Conservation (phyloP, 2,888 invertebrate species). For the Aphodius sticticus region DNA sequence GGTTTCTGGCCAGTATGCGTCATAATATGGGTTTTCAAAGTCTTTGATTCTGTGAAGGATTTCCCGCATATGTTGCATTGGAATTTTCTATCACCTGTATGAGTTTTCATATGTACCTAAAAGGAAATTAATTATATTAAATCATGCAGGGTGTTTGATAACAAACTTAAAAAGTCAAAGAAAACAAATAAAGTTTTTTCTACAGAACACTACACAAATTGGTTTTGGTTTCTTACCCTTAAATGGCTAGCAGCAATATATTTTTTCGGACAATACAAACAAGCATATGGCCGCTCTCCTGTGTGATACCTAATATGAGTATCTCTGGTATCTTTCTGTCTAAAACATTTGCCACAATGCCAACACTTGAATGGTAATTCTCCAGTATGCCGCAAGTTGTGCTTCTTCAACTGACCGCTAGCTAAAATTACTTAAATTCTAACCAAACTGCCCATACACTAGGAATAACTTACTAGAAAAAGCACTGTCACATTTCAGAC, state of each 20-base stretch:
- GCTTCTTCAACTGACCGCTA: conserved; percentile 56
- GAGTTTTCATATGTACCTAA: conserved; percentile 54
- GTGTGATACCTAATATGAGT: conserved; percentile 58
- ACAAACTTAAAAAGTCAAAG: neutral
- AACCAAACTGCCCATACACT: neutral
- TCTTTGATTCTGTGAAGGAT: conserved; percentile 52
- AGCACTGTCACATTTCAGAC: conserved; percentile 51
- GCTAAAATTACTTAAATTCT: conserved; percentile 47
- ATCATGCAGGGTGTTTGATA: neutral
- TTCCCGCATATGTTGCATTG: conserved; percentile 55
- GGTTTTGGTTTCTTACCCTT: conserved; percentile 46
- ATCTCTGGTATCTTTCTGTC: conserved; percentile 58
- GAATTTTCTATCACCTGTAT: conserved; percentile 50
- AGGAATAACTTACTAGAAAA: conserved; percentile 54
- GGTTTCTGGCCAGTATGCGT: conserved; percentile 54
- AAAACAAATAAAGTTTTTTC: conserved; percentile 6
- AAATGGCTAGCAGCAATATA: conserved; percentile 58
- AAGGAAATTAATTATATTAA: conserved; percentile 33
- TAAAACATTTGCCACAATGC: conserved; percentile 58
- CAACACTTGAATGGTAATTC: conserved; percentile 58
- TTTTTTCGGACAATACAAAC: conserved; percentile 56
- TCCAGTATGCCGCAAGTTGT: conserved; percentile 56
- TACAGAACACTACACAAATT: neutral
- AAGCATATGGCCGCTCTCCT: conserved; percentile 56
- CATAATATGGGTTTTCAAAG: conserved; percentile 52